A percentile compares a stretch with the other conserved stretches of the same genome.
Evolutionary conservation across 1,140 invertebrate genomes (phyloP).

Genomic region (Nasonia longicornis): DNA sequence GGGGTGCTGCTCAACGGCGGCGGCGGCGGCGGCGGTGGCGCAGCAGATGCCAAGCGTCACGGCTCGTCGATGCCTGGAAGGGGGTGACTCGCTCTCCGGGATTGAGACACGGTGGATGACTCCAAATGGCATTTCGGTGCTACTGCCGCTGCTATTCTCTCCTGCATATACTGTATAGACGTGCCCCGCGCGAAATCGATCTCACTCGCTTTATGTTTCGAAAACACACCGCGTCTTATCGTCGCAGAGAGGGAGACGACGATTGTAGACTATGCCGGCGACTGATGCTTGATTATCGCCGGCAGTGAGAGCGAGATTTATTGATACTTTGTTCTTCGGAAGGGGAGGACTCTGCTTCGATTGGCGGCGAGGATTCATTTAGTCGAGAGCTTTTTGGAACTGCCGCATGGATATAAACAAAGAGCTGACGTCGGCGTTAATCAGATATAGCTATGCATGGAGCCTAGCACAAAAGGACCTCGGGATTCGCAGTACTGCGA

Average conservation of each 20-base stretch:
- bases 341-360: background rate
- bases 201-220: constrained; percentile 2
- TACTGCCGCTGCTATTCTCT: background rate
- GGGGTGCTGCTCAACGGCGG: background rate
- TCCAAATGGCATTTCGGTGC: constrained; percentile 63
- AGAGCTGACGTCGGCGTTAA: background rate
- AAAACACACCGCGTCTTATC: constrained; percentile 38
- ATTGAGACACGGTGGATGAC: constrained; percentile 68
- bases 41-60: constrained; percentile 69
- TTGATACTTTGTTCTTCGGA: background rate
- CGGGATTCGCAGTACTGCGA: constrained; percentile 23
- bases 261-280: background rate
- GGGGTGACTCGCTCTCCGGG: constrained; percentile 56
- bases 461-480: constrained; percentile 8
- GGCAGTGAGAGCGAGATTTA: constrained; percentile 15
- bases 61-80: constrained; percentile 66
- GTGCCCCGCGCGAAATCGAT: constrained; percentile 40
- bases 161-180: background rate
- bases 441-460: background rate
- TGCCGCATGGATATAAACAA: background rate
- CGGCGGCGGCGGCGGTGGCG: constrained; percentile 44
- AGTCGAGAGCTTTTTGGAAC: background rate
- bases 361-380: background rate
- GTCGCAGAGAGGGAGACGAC: background rate
- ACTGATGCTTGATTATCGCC: background rate